Base-by-base conservation (phyloP, 2,113 vertebrate species). In the Origma solitaria region DNA sequence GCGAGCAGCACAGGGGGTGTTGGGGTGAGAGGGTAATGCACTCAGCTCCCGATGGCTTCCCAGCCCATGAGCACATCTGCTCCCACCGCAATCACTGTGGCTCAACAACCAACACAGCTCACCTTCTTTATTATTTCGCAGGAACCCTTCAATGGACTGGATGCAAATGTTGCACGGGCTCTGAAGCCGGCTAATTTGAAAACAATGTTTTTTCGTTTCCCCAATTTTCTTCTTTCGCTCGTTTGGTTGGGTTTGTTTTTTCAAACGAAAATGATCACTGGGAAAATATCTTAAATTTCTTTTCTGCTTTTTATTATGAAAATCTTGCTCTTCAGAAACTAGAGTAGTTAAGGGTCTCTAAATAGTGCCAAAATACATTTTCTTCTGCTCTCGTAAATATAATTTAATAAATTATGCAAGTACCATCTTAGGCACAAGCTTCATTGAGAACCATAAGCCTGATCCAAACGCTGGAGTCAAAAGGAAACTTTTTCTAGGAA, bases 401-500 rank as follows among this genome's bases (percentile, higher is more conserved):
- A 0, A 40, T 62, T 88, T 16, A 42, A 56, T 49, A 70, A 88
- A 66, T 60, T 70, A 86, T 13, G 3, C 15, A 77, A 75, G 54
- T 16, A 15, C 11, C 28, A 22, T 51, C 65, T 40, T 22, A 12
- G 37, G 86, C 50, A 82, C 19, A 30, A 76, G 33, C n/a, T 56
- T 81, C 62, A 28, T 4, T 24, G 54, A 88, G 37, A 87, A 90
- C 64, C 31, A 4, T 10, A 56, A 71, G 60, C 30, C 71, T 51
- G 71, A 86, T 92, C 78, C 94, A 83, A 86, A 77, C 42, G 33
- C 3, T 0, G 3, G 90, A 75, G 56, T 81, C 64, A 90, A 62
- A 94, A 90, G 60, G 80, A 88, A 77, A 86, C 68, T 83, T 95
- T 81, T 96, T 93, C 92, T 94, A 93, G 65, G 88, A 96, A 96